phyloP scores from a whole-genome alignment of 2,113 vertebrate species.

The Leucoraja erinaceus region DNA sequence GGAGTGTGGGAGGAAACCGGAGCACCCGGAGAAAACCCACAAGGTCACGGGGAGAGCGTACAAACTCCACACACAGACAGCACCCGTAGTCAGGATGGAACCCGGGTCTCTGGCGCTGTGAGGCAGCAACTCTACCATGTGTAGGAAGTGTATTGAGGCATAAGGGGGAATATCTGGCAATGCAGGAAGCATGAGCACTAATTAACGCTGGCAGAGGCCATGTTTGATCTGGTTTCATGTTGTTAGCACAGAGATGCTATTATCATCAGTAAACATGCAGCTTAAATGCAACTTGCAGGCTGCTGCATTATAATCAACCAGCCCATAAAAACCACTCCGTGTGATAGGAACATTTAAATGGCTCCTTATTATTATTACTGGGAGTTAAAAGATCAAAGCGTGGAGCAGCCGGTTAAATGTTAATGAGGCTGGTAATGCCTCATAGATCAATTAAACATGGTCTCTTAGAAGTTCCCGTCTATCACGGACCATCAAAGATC shows the following conservation, averaged over 20 bases:
- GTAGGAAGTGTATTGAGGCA: no score
- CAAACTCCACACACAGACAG: no score
- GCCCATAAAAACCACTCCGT: neutral
- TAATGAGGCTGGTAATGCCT: neutral
- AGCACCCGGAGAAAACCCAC: no score
- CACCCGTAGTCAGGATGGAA: no score
- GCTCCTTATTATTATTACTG: neutral
- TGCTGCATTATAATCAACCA: neutral
- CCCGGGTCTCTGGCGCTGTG: no score
- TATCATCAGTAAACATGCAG: neutral
- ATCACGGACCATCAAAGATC: neutral
- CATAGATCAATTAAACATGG: neutral
- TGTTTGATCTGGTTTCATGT: neutral
- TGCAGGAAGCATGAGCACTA: neutral
- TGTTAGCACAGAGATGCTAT: no score
- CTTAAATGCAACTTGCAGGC: neutral
- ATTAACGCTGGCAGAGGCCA: neutral
- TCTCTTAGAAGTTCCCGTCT: neutral
- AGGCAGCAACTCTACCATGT: no score
- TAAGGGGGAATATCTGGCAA: no score
- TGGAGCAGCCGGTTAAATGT: neutral
- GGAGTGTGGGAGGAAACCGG: no score
- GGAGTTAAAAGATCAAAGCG: constrained; percentile 5
- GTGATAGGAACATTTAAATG: neutral
- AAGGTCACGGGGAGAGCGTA: no score